Evolutionary conservation across 2,888 invertebrate genomes (phyloP), one percentile per base, ranked within the genome.

Genomic region (Micropterix aruncella): DNA sequence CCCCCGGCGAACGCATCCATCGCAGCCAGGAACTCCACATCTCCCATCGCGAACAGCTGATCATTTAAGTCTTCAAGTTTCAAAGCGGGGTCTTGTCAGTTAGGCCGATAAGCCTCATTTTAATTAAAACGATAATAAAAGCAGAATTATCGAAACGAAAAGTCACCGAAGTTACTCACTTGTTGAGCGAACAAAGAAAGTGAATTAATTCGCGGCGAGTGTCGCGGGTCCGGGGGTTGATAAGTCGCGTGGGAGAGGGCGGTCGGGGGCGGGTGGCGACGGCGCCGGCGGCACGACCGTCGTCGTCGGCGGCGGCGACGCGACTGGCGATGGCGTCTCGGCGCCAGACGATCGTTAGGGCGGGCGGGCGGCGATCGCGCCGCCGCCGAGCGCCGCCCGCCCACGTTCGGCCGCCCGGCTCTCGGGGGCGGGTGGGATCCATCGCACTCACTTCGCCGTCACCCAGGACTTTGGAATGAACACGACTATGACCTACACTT

Each of bases 1-100:
- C 68, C 70, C 66, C 66, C 68, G 60, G 66, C 69, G 63, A 66
- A 70, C 60, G 66, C 69, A 64, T 67, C 69, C 68, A 66, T 70
- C 54, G 66, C 69, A 60, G 67, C 69, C 62, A 69, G 69, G 66
- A 69, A 69, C 62, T 67, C 70, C 58, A 69, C 70, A 66, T 68
- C 68, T 66, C 68, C 62, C 70, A 70, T 70, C 65, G 63, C 68
- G 27, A n/a, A n/a, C n/a, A n/a, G n/a, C n/a, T n/a, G n/a, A n/a
- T n/a, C n/a, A n/a, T n/a, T n/a, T n/a, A n/a, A n/a, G n/a, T n/a
- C n/a, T n/a, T n/a, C n/a, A n/a, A n/a, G n/a, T n/a, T n/a, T n/a
- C n/a, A n/a, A n/a, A n/a, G n/a, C n/a, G n/a, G n/a, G n/a, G n/a
- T n/a, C n/a, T 27, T 27, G 27, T 27, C 7, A 7, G 7, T 27